phyloP scores from a whole-genome alignment of 1,140 invertebrate genomes.

The Penaeus chinensis region DNA sequence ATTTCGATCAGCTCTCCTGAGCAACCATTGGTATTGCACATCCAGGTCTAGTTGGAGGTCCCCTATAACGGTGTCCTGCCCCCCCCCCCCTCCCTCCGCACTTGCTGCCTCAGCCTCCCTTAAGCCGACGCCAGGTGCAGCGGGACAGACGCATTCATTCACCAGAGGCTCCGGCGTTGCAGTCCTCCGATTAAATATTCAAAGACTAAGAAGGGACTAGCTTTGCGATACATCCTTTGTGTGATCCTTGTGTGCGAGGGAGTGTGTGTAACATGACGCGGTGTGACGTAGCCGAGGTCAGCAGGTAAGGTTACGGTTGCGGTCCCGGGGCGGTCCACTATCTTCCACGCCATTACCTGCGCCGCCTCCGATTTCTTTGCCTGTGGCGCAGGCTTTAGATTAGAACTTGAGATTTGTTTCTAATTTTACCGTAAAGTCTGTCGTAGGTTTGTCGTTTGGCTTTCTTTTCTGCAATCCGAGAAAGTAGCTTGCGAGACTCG shows the following conservation, averaged over 20 bases:
- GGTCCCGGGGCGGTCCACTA: constrained; percentile 51
- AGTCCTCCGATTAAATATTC: too few relatives aligned
- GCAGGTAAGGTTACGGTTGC: constrained; percentile 59
- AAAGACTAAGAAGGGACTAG: constrained; percentile 32
- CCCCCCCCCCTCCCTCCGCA: constrained; percentile 23
- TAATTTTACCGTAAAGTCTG: constrained; percentile 3
- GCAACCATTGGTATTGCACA: too few relatives aligned
- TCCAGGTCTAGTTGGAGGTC: neutral
- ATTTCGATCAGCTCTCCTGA: too few relatives aligned
- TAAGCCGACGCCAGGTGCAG: neutral
- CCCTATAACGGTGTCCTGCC: neutral
- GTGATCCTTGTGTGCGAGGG: constrained; percentile 37
- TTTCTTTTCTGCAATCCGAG: too few relatives aligned
- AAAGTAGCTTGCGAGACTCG: too few relatives aligned
- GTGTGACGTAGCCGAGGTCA: constrained; percentile 58
- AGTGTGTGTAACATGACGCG: constrained; percentile 50
- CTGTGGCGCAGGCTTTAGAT: constrained; percentile 36
- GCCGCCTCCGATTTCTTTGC: constrained; percentile 37
- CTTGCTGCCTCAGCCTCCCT: constrained; percentile 12
- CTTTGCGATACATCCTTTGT: constrained; percentile 54
- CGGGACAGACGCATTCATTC: too few relatives aligned
- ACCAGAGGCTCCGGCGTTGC: too few relatives aligned
- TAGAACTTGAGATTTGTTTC: constrained; percentile 10
- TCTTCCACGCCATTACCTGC: constrained; percentile 59
- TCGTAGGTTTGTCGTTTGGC: neutral